Base-by-base conservation (phyloP, 2,888 invertebrate species). In the Lobophora halterata region DNA sequence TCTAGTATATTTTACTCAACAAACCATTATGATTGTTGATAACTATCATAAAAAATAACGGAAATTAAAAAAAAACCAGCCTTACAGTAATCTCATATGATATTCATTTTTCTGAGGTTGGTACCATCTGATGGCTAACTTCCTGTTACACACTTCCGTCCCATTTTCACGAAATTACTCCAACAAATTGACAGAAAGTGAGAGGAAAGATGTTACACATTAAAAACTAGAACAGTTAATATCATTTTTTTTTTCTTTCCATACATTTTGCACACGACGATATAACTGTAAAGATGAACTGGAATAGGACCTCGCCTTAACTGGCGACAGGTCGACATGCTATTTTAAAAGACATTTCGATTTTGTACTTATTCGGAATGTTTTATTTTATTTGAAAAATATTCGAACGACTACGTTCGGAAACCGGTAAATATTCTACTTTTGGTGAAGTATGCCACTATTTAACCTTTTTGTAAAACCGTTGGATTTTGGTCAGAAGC, bases 201-300 rank as follows among this genome's bases (percentile, higher is more conserved):
- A n/a, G n/a, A n/a, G n/a, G n/a, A n/a, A n/a, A n/a, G n/a, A n/a
- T n/a, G n/a, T n/a, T n/a, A n/a, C n/a, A n/a, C n/a, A n/a, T n/a
- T n/a, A n/a, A n/a, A n/a, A n/a, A n/a, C n/a, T n/a, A n/a, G n/a
- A 8, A 20, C 19, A 33, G 32, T 34, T n/a, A n/a, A n/a, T n/a
- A n/a, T n/a, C 18, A 3, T 6, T 27, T 18, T 21, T 24, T 24
- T 20, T 33, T 34, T 30, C 26, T 17, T 19, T 26, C 13, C 17
- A 31, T 31, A 26, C 24, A 36, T 52, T 53, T 50, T 39, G 41
- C 42, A 45, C 28, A 31, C 38, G 38, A 38, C 42, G 40, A 54
- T 38, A 46, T 70, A 71, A 70, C 72, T 66, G 70, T 70, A 59
- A 42, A 33, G 14, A 9, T 40, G 16, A 36, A 66, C 67, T 61